These are phyloP conservation scores for Acanthis flammea DNA, from an alignment of 2,797 vertebrate species.

Conservation along the genomic window DNA sequence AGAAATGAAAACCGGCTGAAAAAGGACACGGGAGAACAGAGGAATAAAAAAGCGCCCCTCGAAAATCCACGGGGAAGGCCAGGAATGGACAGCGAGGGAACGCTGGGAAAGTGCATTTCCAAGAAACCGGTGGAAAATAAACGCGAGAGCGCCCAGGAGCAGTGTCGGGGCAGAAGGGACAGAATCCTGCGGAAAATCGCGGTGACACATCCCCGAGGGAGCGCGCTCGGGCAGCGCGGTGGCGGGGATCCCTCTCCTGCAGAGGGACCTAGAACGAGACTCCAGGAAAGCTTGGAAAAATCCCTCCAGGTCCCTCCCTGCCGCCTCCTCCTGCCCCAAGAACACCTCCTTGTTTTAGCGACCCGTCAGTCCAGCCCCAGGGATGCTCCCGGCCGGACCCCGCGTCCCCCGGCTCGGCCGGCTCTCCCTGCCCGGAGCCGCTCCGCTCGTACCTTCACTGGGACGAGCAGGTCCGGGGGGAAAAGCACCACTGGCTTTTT, in stretches of 20 bases:
- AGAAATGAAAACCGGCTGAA: not conserved
- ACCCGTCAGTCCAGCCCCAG: not conserved
- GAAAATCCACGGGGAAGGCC: not conserved
- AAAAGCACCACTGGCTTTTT: not conserved
- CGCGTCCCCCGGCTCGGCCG: not conserved
- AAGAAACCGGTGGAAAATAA: not conserved
- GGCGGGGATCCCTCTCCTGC: not conserved
- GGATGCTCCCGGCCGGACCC: not conserved
- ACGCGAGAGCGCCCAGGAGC: not conserved
- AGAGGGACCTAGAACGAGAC: rapidly evolving
- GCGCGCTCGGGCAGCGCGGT: not conserved
- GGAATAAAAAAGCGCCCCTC: not conserved
- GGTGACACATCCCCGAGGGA: not conserved
- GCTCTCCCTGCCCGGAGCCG: not conserved
- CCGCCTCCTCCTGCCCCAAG: not conserved
- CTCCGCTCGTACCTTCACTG: not conserved
- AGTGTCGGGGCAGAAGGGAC: not conserved
- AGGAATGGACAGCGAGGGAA: not conserved
- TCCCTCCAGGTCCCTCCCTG: not conserved
- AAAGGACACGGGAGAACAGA: not conserved
- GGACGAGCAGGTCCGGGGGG: not conserved
- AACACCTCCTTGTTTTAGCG: not conserved
- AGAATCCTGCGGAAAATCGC: not conserved
- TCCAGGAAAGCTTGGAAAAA: not conserved
- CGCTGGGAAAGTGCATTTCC: not conserved